A percentile compares a stretch with the other conserved stretches of the same genome.
phyloP scores from a whole-genome alignment of 2,888 invertebrate genomes.

The Oligia strigilis region DNA sequence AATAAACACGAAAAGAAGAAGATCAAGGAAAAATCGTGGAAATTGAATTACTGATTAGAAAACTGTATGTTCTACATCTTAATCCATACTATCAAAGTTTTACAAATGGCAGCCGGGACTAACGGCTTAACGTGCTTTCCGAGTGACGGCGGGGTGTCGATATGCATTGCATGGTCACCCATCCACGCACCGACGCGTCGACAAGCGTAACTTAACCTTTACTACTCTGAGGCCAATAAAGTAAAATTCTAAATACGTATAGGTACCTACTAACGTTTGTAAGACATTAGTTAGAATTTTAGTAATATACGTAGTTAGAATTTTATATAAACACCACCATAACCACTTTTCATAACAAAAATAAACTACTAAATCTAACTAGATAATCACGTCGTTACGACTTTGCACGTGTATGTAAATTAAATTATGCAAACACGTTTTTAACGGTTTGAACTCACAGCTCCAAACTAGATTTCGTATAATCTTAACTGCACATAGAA shows the following conservation, averaged over 20 bases:
- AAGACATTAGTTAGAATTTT: not conserved
- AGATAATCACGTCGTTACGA: constrained; percentile 24
- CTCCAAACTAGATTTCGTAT: constrained; percentile 15
- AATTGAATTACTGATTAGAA: not conserved
- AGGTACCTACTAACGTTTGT: no score
- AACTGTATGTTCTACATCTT: not conserved
- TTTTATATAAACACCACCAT: not conserved
- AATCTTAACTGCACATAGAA: constrained; percentile 1
- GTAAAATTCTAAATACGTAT: not conserved
- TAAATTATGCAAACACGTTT: constrained; percentile 43
- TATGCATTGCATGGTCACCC: not conserved
- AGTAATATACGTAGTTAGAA: not conserved
- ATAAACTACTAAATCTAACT: constrained; percentile 18
- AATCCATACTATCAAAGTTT: not conserved
- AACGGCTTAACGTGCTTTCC: not conserved
- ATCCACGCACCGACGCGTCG: not conserved
- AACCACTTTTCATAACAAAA: not conserved
- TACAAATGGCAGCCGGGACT: not conserved
- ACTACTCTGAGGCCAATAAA: not conserved
- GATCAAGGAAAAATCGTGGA: not conserved
- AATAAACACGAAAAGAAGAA: not conserved
- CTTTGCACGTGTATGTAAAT: constrained; percentile 48
- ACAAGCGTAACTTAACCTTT: not conserved
- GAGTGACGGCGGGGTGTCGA: not conserved
- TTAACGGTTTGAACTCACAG: constrained; percentile 20